Conservation (phyloP, 1,140 invertebrate species). For the Drosophila pallidifrons region DNA sequence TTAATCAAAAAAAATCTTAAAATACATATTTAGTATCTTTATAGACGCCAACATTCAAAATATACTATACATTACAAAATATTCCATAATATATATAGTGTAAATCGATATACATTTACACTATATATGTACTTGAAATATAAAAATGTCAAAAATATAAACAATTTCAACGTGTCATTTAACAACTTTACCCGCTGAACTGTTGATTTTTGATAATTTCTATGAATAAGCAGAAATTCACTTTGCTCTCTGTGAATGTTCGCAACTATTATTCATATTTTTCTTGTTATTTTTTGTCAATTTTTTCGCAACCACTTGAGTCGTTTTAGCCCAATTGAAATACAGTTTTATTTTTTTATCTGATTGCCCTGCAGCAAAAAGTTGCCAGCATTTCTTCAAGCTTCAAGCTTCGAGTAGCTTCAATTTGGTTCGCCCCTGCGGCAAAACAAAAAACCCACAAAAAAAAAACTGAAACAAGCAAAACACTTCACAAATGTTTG, state of each 20-base stretch:
- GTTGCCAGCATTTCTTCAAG: constrained; percentile 39
- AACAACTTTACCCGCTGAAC: neutral
- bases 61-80: too few relatives aligned
- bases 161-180: neutral
- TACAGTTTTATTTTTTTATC: constrained; percentile 20
- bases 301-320: constrained; percentile 7
- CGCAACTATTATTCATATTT: neutral
- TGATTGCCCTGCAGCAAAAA: constrained; percentile 44
- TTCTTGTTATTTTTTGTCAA: constrained; percentile 12
- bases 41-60: too few relatives aligned
- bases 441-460: constrained; percentile 25
- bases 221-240: constrained; percentile 5
- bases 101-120: too few relatives aligned
- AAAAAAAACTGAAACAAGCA: neutral
- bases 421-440: constrained; percentile 51
- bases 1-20: too few relatives aligned
- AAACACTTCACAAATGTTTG: constrained; percentile 62
- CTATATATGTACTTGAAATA: too few relatives aligned
- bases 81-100: too few relatives aligned
- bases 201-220: constrained; percentile 20
- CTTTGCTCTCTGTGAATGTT: neutral
- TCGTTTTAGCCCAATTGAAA: constrained; percentile 8
- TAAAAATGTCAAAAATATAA: too few relatives aligned
- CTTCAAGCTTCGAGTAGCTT: constrained; percentile 50
- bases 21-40: too few relatives aligned